Percentiles rank a stretch among this genome's conserved stretches.
phyloP scores from a whole-genome alignment of 1,140 invertebrate species.

The Drosophila santomea region DNA sequence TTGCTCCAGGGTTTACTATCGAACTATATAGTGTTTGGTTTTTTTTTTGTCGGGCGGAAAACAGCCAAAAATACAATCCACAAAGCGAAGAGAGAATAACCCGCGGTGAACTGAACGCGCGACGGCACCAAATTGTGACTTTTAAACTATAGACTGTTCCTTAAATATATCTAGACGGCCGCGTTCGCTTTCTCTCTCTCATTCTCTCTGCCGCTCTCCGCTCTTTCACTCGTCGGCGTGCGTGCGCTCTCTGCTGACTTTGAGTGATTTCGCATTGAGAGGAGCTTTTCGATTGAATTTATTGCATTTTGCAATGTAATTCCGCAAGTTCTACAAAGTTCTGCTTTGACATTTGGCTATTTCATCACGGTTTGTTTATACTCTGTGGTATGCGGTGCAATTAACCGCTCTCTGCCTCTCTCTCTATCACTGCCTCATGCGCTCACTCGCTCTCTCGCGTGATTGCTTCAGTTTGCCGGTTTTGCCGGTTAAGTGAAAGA shows the following conservation, averaged over 20 bases:
- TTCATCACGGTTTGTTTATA: constrained; percentile 2
- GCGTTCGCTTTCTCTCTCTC: too few species aligned
- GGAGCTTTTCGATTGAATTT: neutral
- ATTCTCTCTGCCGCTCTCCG: too few species aligned
- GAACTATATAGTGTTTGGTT: constrained; percentile 9
- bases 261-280: neutral
- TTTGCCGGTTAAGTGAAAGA: constrained; percentile 3
- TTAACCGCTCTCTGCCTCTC: neutral
- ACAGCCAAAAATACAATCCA: constrained; percentile 68
- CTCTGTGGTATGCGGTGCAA: neutral
- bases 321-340: constrained; percentile 2
- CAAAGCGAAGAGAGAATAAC: constrained; percentile 61
- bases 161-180: too few species aligned
- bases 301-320: constrained; percentile 9
- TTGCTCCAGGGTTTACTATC: constrained; percentile 1
- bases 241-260: too few species aligned
- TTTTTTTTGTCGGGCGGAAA: constrained; percentile 72
- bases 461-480: neutral
- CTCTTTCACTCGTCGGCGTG: too few species aligned
- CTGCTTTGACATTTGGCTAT: constrained; percentile 3
- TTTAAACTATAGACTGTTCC: too few species aligned
- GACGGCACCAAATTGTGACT: too few species aligned
- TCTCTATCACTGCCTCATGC: neutral
- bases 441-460: neutral
- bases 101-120: too few species aligned